Conservation (phyloP, 2,888 invertebrate genomes). For the Entomobrya multifasciata region DNA sequence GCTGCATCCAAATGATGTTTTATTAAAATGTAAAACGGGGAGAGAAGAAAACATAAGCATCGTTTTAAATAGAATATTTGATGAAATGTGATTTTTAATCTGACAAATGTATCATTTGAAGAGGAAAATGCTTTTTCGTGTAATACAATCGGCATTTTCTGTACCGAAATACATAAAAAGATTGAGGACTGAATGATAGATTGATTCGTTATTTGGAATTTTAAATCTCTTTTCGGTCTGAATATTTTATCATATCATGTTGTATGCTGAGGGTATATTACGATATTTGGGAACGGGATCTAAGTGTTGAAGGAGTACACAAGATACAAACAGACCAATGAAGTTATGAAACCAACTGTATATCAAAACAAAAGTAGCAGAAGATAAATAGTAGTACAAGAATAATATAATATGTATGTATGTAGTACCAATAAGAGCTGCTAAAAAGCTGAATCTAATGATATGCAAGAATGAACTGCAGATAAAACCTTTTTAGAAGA, state of each 20-base stretch:
- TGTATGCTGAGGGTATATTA: too few relatives aligned
- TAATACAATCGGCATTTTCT: not conserved
- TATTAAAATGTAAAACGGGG: conserved; percentile 16
- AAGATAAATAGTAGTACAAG: not conserved
- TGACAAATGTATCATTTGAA: not conserved
- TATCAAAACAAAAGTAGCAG: not conserved
- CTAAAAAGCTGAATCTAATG: too few relatives aligned
- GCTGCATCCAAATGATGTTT: conserved; percentile 55
- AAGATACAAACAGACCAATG: too few relatives aligned
- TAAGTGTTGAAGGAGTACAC: too few relatives aligned
- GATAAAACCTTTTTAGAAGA: conserved; percentile 74
- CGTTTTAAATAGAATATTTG: conserved; percentile 65
- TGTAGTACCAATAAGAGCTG: not conserved
- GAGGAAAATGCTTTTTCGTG: not conserved
- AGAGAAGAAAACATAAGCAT: conserved; percentile 14
- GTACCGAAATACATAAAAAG: not conserved
- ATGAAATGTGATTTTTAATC: conserved; percentile 55
- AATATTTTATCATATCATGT: not conserved
- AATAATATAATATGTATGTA: too few relatives aligned
- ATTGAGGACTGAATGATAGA: not conserved
- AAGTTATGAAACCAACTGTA: not conserved
- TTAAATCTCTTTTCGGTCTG: not conserved
- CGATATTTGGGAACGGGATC: too few relatives aligned
- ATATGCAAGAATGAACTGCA: conserved; percentile 11
- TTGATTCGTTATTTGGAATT: not conserved